Evolutionary conservation across 2,113 vertebrate genomes (phyloP).

Genomic region (Rynchops niger): DNA sequence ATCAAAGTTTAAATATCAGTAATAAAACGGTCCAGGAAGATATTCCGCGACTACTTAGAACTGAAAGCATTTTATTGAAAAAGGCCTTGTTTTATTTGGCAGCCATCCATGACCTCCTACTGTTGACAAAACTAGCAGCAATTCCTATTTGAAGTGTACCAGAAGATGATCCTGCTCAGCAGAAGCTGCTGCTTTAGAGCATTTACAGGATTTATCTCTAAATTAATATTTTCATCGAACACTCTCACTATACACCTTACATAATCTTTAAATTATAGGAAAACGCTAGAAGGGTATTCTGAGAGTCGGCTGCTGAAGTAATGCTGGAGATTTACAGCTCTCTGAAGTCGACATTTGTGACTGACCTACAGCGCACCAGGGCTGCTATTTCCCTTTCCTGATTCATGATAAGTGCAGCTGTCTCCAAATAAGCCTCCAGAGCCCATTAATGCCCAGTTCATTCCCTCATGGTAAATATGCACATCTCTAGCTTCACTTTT

Average conservation of each 20-base stretch:
- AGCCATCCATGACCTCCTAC: constrained; percentile 74
- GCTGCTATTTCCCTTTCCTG: constrained; percentile 75
- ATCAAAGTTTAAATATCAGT: constrained; percentile 70
- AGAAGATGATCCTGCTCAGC: constrained; percentile 65
- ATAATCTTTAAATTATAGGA: constrained; percentile 79
- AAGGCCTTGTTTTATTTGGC: constrained; percentile 76
- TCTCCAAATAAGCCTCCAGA: constrained; percentile 72
- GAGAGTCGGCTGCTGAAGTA: constrained; percentile 63
- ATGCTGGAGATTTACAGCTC: constrained; percentile 71
- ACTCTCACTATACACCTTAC: constrained; percentile 66
- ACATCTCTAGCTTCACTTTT: constrained; percentile 58
- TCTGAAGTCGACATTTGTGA: constrained; percentile 74
- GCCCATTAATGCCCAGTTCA: constrained; percentile 67
- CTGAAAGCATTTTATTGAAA: constrained; percentile 68
- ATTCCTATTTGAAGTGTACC: constrained; percentile 71
- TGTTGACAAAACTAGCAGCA: constrained; percentile 77
- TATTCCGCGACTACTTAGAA: constrained; percentile 58
- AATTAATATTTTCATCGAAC: constrained; percentile 81
- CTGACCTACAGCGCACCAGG: constrained; percentile 75
- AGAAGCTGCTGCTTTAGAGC: constrained; percentile 62
- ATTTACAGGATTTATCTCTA: constrained; percentile 76
- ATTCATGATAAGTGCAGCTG: constrained; percentile 79
- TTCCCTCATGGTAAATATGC: constrained; percentile 72
- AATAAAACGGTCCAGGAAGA: constrained; percentile 60
- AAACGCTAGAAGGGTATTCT: constrained; percentile 68